A percentile compares a stretch with the other conserved stretches of the same genome.
phyloP scores from a whole-genome alignment of 2,888 invertebrate species.

The Sinodicranocentrus sp. region DNA sequence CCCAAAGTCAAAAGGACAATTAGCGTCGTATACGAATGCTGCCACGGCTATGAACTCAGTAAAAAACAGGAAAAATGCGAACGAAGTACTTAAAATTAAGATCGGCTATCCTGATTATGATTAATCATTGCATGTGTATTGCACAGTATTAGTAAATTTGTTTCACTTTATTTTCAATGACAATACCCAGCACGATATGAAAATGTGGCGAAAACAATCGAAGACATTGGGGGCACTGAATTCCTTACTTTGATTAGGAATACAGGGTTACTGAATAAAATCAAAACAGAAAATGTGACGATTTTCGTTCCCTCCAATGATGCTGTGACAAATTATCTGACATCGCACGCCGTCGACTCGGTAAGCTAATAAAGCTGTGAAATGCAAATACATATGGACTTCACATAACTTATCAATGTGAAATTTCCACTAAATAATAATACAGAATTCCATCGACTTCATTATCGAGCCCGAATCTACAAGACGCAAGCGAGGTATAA shows the following conservation, averaged over 20 bases:
- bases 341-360: conserved; percentile 37
- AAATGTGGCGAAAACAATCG: conserved; percentile 81
- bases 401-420: too few relatives aligned
- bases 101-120: conserved; percentile 32
- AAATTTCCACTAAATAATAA: not conserved
- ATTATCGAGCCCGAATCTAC: conserved; percentile 60
- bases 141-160: not conserved
- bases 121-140: too few relatives aligned
- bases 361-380: conserved; percentile 13
- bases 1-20: conserved; percentile 81
- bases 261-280: conserved; percentile 80
- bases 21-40: conserved; percentile 84
- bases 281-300: conserved; percentile 81
- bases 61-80: conserved; percentile 80
- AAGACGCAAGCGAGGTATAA: conserved; percentile 57
- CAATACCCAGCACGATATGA: conserved; percentile 82
- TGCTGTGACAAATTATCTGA: conserved; percentile 78
- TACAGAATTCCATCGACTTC: conserved; percentile 57
- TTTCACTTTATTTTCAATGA: not conserved
- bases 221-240: conserved; percentile 82
- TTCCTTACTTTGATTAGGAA: conserved; percentile 81
- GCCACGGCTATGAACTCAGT: conserved; percentile 83
- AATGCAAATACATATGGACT: too few relatives aligned
- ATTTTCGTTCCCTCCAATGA: conserved; percentile 80
- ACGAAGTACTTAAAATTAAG: too few relatives aligned